Evolutionary conservation across 2,797 vertebrate species (phyloP).

Genomic region (Myotis pilosus): DNA sequence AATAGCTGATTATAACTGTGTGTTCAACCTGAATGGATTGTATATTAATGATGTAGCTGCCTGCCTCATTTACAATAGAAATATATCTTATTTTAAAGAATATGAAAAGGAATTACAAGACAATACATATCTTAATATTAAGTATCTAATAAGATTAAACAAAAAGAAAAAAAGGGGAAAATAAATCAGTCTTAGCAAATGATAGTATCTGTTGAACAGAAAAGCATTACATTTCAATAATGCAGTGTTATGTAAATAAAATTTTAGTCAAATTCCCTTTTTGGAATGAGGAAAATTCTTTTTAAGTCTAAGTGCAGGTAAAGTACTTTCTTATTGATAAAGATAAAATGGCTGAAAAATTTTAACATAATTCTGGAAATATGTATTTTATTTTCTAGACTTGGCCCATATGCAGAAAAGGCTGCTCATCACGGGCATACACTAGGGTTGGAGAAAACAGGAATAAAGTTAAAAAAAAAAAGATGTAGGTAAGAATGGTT

Average conservation of each 20-base stretch:
- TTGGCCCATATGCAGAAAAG: not conserved
- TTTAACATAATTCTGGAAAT: conserved; percentile 7
- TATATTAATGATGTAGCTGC: not conserved
- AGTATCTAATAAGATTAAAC: not conserved
- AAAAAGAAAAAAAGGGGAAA: not conserved
- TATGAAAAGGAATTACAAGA: not conserved
- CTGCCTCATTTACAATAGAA: not conserved
- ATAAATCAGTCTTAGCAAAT: not conserved
- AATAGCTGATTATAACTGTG: not conserved
- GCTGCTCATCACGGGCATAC: not conserved
- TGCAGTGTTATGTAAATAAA: not conserved
- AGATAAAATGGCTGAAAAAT: not conserved
- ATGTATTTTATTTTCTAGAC: not conserved
- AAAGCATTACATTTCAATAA: not conserved
- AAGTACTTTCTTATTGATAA: not conserved
- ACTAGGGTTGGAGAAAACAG: not conserved
- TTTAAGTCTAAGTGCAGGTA: not conserved
- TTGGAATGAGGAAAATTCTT: not conserved
- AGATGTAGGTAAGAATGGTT: not conserved
- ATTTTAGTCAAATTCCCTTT: not conserved
- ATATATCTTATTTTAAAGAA: not conserved
- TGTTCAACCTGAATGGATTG: not conserved
- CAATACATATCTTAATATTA: not conserved
- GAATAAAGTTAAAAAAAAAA: not conserved
- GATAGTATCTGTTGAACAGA: not conserved